Evolutionary conservation across 2,888 invertebrate genomes (phyloP), one percentile per base, ranked within the genome.

Genomic region (Lycia hirtaria): DNA sequence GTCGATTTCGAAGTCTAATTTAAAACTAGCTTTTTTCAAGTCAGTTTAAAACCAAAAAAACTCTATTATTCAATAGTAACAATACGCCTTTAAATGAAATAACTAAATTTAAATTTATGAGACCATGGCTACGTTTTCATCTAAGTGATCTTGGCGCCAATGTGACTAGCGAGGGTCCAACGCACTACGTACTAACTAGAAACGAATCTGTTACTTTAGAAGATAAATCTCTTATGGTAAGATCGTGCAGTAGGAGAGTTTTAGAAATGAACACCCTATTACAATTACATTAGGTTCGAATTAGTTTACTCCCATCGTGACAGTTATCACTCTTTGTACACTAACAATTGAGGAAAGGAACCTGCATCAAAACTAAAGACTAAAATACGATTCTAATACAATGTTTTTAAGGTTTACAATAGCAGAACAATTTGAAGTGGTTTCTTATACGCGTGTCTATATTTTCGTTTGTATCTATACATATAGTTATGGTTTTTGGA

Each of bases 401-500:
- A 37, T 4, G 35, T 1, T 2, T n/a, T 12, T 48, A 55, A 22
- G 43, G 55, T 30, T 49, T 20, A 38, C 12, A 56, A 28, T 56
- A 15, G 17, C 6, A 10, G 1, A 26, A 19, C 2, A 19, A 10
- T 19, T n/a, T 20, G 1, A 30, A 30, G 26, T 26, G 2, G 5
- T 17, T 26, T 4, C 15, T 9, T 22, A 14, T 44, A 30, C n/a
- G 20, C 35, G 43, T 44, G 37, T 28, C 26, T 50, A 38, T 41
- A 35, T 56, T 35, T 40, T 19, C n/a, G 12, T 15, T 14, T n/a
- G n/a, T 43, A 45, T 47, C 4, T 32, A 40, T 44, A 45, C 44
- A 15, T 56, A 53, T 49, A 51, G 28, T 37, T 57, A 35, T 44
- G 30, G 37, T 33, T 47, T 54, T 44, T 61, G 68, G 65, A 82